Conservation (phyloP, 2,113 vertebrate species). For the Calypte anna region DNA sequence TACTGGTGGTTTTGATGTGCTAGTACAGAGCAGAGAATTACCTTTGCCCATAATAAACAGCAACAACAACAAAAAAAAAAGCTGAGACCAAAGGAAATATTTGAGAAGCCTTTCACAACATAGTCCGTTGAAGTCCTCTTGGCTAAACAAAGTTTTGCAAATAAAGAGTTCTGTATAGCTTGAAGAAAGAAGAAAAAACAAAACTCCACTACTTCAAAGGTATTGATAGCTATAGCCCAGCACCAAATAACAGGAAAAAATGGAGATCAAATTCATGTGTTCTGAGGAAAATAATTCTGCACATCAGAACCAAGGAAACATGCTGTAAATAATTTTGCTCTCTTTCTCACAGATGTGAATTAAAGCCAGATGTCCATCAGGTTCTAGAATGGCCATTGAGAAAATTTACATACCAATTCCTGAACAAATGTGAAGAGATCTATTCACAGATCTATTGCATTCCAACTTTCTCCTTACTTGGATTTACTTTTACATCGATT, state of each 20-base stretch:
- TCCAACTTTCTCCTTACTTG: constrained; percentile 55
- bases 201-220: constrained; percentile 47
- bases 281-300: constrained; percentile 48
- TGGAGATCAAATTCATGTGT: constrained; percentile 24
- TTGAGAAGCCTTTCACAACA: constrained; percentile 43
- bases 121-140: constrained; percentile 75
- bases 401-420: constrained; percentile 38
- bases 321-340: constrained; percentile 46
- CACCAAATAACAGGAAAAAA: constrained; percentile 34
- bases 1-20: constrained; percentile 2
- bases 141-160: constrained; percentile 64
- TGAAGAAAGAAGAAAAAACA: constrained; percentile 36
- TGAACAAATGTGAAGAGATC: constrained; percentile 60
- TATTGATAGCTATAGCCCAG: constrained; percentile 19
- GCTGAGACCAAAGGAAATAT: constrained; percentile 45
- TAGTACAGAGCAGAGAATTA: constrained; percentile 44
- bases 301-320: constrained; percentile 61
- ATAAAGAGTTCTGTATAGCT: constrained; percentile 59
- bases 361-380: constrained; percentile 57
- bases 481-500: constrained; percentile 52
- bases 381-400: constrained; percentile 63
- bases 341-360: constrained; percentile 54
- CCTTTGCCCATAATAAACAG: constrained; percentile 47
- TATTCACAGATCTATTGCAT: constrained; percentile 41
- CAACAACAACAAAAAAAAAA: background rate